A percentile compares a stretch with the other conserved stretches of the same genome.
These are phyloP conservation scores for Pocillopora grandis DNA, from an alignment of 92 coral and sea anemone genomes.

Conservation along the genomic window DNA sequence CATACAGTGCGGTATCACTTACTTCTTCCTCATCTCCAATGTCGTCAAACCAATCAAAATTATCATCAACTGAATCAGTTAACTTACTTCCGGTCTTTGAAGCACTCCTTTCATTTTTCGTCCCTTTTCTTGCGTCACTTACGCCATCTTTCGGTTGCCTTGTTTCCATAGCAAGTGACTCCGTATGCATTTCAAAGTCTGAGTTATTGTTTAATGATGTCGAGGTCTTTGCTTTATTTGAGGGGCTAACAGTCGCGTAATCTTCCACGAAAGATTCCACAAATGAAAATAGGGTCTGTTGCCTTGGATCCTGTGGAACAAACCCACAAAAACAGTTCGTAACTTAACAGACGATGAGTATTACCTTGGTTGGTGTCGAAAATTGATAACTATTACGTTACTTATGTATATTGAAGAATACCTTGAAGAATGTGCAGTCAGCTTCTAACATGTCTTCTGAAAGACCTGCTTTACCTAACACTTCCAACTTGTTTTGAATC, in stretches of 20 bases:
- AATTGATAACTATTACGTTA: not conserved
- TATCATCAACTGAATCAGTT: not conserved
- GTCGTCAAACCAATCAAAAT: constrained; percentile 32
- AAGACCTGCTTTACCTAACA: constrained; percentile 92
- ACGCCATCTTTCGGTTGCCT: constrained; percentile 4
- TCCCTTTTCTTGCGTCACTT: constrained; percentile 27
- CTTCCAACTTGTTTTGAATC: constrained; percentile 90
- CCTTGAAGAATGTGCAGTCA: constrained; percentile 86
- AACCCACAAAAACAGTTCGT: not conserved
- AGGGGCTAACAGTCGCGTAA: constrained; percentile 5
- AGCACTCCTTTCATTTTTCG: constrained; percentile 1
- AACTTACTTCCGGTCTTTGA: constrained; percentile 8
- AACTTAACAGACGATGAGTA: not conserved
- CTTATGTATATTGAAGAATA: not conserved
- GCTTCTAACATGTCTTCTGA: constrained; percentile 82
- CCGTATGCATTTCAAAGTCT: not conserved
- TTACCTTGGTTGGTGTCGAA: too few relatives aligned
- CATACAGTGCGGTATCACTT: not conserved
- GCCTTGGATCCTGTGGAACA: constrained; percentile 83
- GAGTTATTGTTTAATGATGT: not conserved
- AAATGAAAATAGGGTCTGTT: constrained; percentile 84
- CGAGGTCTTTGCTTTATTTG: constrained; percentile 12
- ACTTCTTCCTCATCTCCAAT: constrained; percentile 4
- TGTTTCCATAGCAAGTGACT: not conserved
- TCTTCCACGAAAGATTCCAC: constrained; percentile 90